Evolutionary conservation across 2,113 vertebrate species (phyloP), one percentile per base, ranked within the genome.

Genomic region (Crotalus tigris): DNA sequence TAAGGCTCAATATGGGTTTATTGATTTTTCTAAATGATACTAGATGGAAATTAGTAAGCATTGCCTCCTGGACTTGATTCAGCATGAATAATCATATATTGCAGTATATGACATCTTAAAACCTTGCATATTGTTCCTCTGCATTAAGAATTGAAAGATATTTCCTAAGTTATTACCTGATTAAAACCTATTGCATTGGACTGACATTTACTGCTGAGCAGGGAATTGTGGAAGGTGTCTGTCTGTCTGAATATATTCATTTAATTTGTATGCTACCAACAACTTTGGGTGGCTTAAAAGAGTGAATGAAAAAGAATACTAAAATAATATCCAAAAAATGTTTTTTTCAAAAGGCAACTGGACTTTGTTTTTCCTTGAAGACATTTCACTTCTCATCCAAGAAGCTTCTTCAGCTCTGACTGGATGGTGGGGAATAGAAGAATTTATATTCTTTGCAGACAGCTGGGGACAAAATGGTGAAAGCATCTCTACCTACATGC

Each of bases 1-100:
- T 58, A 53, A 51, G 3, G 49, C 88, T 88, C 91, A 92, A 75
- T 92, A 92, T 55, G 51, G 87, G 46, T n/a, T 49, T n/a, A 91
- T 86, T 49, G 8, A 92, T 92, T 88, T 55, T 23, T 33, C 49
- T 61, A 92, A 88, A 51, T 54, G 13, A 9, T 59, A 87, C 29
- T 15, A 88, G 49, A 54, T 24, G 49, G 46, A 87, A 61, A 92
- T 92, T 64, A 69, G 46, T 92, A 33, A 88, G 13, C n/a, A 88
- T 44, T 92, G 86, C 53, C 86, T 17, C 8, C 23, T 55, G 49
- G 23, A 92, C 4, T 61, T 4, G 7, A 53, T 15, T 33, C 29
- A 11, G 29, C 26, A 21, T 46, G n/a, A 23, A 39, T 23, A 5
- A 55, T 58, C 33, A 85, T 8, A 58, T 69, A 10, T 54, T 15